These are phyloP conservation scores for Drosophila neutralis DNA, from an alignment of 2,888 invertebrate genomes.

Conservation along the genomic window DNA sequence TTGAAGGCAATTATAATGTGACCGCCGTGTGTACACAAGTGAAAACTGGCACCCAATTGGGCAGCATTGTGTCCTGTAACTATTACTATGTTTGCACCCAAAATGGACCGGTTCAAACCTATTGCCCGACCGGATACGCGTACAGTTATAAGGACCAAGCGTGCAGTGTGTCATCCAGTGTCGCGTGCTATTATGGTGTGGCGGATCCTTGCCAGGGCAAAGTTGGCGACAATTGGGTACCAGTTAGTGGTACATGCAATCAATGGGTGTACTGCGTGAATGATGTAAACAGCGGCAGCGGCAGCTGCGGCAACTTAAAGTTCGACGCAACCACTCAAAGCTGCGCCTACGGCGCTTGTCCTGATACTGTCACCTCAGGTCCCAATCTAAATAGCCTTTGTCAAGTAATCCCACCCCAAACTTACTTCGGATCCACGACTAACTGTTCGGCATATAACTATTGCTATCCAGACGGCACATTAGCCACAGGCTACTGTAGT, in stretches of 20 bases:
- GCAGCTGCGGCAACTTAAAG: constrained; percentile 7
- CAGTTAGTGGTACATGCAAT: constrained; percentile 33
- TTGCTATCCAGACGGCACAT: constrained; percentile 5
- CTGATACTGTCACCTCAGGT: background rate
- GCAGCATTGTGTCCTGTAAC: constrained; percentile 56
- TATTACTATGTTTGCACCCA: constrained; percentile 49
- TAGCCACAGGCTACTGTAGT: fast-evolving
- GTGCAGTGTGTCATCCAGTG: constrained; percentile 44
- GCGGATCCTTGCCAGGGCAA: constrained; percentile 34
- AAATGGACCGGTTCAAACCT: constrained; percentile 31
- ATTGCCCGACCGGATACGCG: constrained; percentile 36
- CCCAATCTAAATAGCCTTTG: constrained; percentile 15
- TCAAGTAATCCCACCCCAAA: constrained; percentile 43
- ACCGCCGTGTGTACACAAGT: constrained; percentile 53
- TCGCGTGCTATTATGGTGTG: constrained; percentile 54
- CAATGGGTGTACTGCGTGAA: constrained; percentile 37
- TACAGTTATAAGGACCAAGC: constrained; percentile 18
- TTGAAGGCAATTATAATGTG: constrained; percentile 67
- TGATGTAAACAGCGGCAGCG: background rate
- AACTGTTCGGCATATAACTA: constrained; percentile 35
- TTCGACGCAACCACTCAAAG: background rate
- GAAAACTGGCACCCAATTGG: constrained; percentile 39
- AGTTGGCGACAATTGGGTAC: constrained; percentile 36
- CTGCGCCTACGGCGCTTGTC: constrained; percentile 55
- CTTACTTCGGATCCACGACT: constrained; percentile 39